phyloP scores from a whole-genome alignment of 2,113 vertebrate species.

The Coptodon rendalli region DNA sequence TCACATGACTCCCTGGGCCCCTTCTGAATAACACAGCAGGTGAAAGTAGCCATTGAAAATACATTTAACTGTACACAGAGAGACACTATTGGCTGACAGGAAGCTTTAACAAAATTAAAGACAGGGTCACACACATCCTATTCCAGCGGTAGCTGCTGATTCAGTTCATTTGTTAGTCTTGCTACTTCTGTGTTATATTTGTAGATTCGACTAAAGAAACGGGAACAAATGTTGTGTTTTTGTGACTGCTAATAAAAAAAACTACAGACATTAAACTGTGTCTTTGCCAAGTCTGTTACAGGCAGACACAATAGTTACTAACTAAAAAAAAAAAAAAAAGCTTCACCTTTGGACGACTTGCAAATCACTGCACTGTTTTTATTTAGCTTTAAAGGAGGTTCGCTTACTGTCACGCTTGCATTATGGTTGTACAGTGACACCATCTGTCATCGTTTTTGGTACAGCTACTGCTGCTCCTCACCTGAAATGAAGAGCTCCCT shows the following conservation, averaged over 20 bases:
- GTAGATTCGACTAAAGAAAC: background rate
- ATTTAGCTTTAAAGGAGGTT: background rate
- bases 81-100: background rate
- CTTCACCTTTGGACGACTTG: background rate
- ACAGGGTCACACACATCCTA: background rate
- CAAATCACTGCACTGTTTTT: background rate
- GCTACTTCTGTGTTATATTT: background rate
- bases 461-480: slow-evolving; percentile 35
- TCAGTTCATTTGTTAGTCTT: background rate
- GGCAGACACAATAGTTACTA: background rate
- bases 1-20: background rate
- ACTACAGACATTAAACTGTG: background rate
- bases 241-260: background rate
- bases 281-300: background rate
- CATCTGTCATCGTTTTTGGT: background rate
- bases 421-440: background rate
- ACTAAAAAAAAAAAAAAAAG: background rate
- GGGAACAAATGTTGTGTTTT: background rate
- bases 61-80: background rate
- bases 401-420: background rate
- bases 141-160: background rate
- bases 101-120: background rate
- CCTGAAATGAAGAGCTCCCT: slow-evolving; percentile 91
- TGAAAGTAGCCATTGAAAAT: background rate
- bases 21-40: background rate